A percentile compares a stretch with the other conserved stretches of the same genome.
Evolutionary conservation across 2,888 invertebrate genomes (phyloP).

Genomic region (Ophion obscuratus): DNA sequence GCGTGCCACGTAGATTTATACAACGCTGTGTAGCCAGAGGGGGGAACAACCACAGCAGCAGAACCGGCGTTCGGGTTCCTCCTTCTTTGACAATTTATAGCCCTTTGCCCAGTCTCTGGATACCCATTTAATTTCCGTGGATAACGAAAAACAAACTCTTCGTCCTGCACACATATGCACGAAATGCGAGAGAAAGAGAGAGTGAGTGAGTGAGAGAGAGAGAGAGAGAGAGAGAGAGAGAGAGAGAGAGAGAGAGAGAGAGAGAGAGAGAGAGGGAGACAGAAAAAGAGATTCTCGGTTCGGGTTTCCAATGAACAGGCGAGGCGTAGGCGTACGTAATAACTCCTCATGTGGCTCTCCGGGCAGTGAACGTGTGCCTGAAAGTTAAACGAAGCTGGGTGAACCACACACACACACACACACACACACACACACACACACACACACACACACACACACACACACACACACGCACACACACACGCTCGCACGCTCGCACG

Average conservation of each 20-base stretch:
- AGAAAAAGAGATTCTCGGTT: slow-evolving; percentile 62
- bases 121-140: slow-evolving; percentile 77
- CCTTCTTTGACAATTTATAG: slow-evolving; percentile 67
- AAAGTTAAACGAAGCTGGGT: slow-evolving; percentile 75
- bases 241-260: slow-evolving; percentile 31
- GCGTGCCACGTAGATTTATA: slow-evolving; percentile 60
- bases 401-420: slow-evolving; percentile 21
- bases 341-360: slow-evolving; percentile 72
- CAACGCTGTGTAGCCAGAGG: slow-evolving; percentile 50
- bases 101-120: slow-evolving; percentile 65
- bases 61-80: slow-evolving; percentile 53
- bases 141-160: slow-evolving; percentile 75
- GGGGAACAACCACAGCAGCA: slow-evolving; percentile 57
- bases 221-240: slow-evolving; percentile 16
- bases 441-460: slow-evolving; percentile 20
- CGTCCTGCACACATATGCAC: slow-evolving; percentile 22
- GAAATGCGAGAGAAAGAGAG: neutral
- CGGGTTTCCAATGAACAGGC: slow-evolving; percentile 73
- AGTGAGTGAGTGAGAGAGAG: slow-evolving; percentile 20
- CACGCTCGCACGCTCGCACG: slow-evolving; percentile 13
- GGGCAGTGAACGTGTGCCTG: slow-evolving; percentile 59
- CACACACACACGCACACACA: slow-evolving; percentile 19
- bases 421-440: slow-evolving; percentile 20
- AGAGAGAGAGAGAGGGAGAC: slow-evolving; percentile 37
- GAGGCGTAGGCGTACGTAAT: slow-evolving; percentile 78